Evolutionary conservation across 37 sponge, comb jelly and placozoan genomes (phyloP), one percentile per base, ranked within the genome.

Genomic region (Oscarella lobularis): DNA sequence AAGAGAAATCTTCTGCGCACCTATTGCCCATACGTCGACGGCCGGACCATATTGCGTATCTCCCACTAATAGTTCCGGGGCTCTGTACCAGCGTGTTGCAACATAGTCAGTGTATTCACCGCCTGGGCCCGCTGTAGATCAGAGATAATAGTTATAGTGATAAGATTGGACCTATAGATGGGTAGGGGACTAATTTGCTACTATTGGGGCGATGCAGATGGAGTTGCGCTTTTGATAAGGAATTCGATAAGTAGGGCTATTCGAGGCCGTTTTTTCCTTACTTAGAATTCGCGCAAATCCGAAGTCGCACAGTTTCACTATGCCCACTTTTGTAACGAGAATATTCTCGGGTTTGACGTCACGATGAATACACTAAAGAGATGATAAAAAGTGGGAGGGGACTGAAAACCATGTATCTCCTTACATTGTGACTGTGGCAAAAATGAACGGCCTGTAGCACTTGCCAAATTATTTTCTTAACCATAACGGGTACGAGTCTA

Each of bases 331-430:
- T 39, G 78, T 79, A 35, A 96, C 78, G 3, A 96, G 80, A 68
- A 96, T 96, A 48, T 96, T 96, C 67, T 96, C 98, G 14, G 98
- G 98, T 55, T 96, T 96, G n/a, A 96, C 90, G 81, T 96, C 98
- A 4, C 98, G 78, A 65, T 96, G 98, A 65, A 96, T 90, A 69
- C 90, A 87, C 88, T 87, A 48, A 20, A 48, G 20, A 48, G 14
- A 48, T 27, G 14, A 48, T 48, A 48, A 20, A 9, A 48, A 27
- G 60, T 48, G 60, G 60, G 9, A 9, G 60, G 20, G 60, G 60
- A 48, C 60, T 27, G 20, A 9, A 48, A 9, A 9, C 20, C 60
- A 48, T 48, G 20, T 20, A 48, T 20, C 70, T 3, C 39, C 88
- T 76, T 80, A 88, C 92, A 36, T 91, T 87, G 37, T 93, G 81